Percentiles rank a stretch among this genome's conserved stretches.
Conservation (phyloP, 2,113 vertebrate species). For the Coreoperca whiteheadi region DNA sequence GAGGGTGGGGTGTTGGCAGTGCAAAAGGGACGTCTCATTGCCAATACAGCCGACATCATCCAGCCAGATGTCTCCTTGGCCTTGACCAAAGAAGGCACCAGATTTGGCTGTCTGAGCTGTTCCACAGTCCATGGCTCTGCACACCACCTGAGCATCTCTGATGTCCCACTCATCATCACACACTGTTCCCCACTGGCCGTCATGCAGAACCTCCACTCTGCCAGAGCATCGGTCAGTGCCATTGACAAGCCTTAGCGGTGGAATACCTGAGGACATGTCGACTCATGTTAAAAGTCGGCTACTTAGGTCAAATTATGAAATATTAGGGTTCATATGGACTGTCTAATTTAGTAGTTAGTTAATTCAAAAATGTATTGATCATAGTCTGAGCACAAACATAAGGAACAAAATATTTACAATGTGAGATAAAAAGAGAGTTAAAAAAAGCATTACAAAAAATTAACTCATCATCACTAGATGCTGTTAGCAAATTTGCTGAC, state of each 20-base stretch:
- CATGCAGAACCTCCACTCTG: constrained; percentile 73
- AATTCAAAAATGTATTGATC: too few relatives aligned
- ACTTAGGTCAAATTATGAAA: background rate
- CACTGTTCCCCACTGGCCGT: constrained; percentile 74
- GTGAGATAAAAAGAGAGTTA: too few relatives aligned
- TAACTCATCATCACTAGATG: too few relatives aligned
- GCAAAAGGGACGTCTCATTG: constrained; percentile 53
- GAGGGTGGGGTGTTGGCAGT: constrained; percentile 49
- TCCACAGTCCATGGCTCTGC: constrained; percentile 76
- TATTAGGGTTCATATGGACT: background rate
- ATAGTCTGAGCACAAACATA: too few relatives aligned
- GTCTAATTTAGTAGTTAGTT: background rate
- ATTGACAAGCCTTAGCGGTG: constrained; percentile 56
- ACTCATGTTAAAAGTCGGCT: background rate
- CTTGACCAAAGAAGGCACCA: constrained; percentile 65
- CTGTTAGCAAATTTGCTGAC: background rate
- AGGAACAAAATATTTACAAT: too few relatives aligned
- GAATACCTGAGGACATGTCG: constrained; percentile 32
- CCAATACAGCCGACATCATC: constrained; percentile 67
- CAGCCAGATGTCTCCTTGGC: constrained; percentile 58
- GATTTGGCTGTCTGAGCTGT: constrained; percentile 47
- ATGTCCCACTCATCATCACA: constrained; percentile 77
- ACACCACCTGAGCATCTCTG: constrained; percentile 74
- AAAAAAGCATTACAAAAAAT: too few relatives aligned
- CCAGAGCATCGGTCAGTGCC: constrained; percentile 74